Evolutionary conservation across 2,113 vertebrate genomes (phyloP).

Genomic region (Centropus bengalensis): DNA sequence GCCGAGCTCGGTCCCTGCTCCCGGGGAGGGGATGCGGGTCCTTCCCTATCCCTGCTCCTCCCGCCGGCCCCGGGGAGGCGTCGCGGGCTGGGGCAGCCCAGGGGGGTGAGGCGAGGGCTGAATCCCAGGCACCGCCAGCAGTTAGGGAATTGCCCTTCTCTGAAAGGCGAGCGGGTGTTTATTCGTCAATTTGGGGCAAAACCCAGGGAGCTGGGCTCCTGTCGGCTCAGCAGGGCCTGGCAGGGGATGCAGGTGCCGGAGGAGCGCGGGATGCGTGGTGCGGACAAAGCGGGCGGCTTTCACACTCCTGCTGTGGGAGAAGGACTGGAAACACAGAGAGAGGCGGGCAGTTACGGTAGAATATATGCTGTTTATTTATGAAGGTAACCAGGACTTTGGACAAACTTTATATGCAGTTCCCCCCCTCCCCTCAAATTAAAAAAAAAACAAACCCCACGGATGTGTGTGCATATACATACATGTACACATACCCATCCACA

Average conservation of each 20-base stretch:
- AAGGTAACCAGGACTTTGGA: slow-evolving; percentile 54
- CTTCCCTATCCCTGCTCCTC: too few relatives aligned
- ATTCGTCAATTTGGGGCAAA: not conserved
- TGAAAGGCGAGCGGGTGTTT: not conserved
- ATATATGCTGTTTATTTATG: slow-evolving; percentile 73
- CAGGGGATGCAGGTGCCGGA: not conserved
- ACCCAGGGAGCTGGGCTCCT: too few relatives aligned
- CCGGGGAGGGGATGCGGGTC: too few relatives aligned
- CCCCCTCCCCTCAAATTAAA: not conserved
- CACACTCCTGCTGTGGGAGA: not conserved
- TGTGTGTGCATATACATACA: slow-evolving; percentile 40
- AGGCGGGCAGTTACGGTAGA: not conserved
- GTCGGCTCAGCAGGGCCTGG: not conserved
- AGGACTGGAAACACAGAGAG: not conserved
- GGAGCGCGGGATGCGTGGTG: not conserved
- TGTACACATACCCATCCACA: slow-evolving; percentile 48
- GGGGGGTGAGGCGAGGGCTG: not conserved
- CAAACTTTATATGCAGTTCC: slow-evolving; percentile 39
- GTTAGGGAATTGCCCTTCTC: not conserved
- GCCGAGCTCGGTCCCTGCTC: too few relatives aligned
- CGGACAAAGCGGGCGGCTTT: not conserved
- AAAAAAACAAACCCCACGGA: not conserved
- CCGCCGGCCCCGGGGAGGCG: too few relatives aligned
- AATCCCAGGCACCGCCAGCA: not conserved
- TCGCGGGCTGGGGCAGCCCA: too few relatives aligned